These are phyloP conservation scores for Lerema accius DNA, from an alignment of 1,140 invertebrate species.

Conservation along the genomic window DNA sequence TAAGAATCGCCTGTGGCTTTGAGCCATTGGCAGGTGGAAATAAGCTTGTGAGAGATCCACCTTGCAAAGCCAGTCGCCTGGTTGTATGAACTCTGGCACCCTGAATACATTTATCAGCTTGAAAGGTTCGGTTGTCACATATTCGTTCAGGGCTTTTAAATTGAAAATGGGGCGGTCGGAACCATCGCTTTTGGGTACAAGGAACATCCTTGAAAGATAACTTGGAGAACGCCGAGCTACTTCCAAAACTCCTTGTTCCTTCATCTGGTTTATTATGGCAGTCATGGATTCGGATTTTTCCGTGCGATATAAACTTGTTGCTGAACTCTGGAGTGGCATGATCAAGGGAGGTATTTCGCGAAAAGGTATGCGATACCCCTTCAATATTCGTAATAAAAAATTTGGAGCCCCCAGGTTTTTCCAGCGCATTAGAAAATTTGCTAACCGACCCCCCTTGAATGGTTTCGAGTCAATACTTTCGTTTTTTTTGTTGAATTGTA, in stretches of 20 bases:
- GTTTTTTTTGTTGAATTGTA: not conserved
- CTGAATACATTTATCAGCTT: constrained; percentile 35
- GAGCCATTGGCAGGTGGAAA: constrained; percentile 45
- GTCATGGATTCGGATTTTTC: constrained; percentile 8
- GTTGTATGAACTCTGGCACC: constrained; percentile 36
- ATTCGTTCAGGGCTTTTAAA: constrained; percentile 44
- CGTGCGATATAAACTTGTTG: constrained; percentile 4
- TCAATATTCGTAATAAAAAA: constrained; percentile 36
- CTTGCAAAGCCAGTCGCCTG: constrained; percentile 48
- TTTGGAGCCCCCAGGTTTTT: constrained; percentile 33
- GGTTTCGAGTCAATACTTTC: constrained; percentile 30
- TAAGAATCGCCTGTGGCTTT: constrained; percentile 44
- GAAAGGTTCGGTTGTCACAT: constrained; percentile 32
- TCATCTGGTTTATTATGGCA: constrained; percentile 20
- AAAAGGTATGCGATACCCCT: constrained; percentile 43
- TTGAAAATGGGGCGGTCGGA: constrained; percentile 52
- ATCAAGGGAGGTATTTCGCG: constrained; percentile 29
- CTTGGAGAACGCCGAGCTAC: constrained; percentile 33
- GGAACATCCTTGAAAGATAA: constrained; percentile 56
- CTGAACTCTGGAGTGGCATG: constrained; percentile 6
- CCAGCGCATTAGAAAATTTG: constrained; percentile 15
- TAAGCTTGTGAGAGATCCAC: constrained; percentile 55
- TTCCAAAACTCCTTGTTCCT: constrained; percentile 23
- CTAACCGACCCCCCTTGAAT: constrained; percentile 36
- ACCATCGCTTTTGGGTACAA: constrained; percentile 40